Percentiles rank a stretch among this genome's conserved stretches.
These are phyloP conservation scores for Mastomys natalensis DNA, from an alignment of 2,113 vertebrate species.

Conservation along the genomic window DNA sequence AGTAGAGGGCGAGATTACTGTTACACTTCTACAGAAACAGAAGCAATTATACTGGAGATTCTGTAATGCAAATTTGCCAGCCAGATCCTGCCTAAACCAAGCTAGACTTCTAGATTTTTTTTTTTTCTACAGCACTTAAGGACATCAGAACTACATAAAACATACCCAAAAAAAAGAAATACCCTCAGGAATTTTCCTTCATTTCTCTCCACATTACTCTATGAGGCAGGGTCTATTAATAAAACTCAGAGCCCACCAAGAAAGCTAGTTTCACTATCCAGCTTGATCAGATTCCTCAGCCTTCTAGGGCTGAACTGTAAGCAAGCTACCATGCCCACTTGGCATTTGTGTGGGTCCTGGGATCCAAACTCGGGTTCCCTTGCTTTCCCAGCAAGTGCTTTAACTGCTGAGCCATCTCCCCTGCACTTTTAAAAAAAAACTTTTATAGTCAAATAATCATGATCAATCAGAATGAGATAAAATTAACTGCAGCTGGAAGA, in stretches of 20 bases:
- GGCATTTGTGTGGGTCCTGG: not conserved
- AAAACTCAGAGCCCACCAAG: not conserved
- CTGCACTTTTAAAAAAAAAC: not conserved
- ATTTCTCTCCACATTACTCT: too few species aligned
- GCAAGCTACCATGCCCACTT: not conserved
- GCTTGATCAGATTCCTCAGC: not conserved
- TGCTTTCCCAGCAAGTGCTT: too few species aligned
- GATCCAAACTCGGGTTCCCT: not conserved
- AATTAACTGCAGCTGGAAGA: constrained; percentile 61
- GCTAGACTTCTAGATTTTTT: not conserved
- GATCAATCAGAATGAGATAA: constrained; percentile 58
- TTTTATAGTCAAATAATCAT: constrained; percentile 53
- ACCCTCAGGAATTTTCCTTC: too few species aligned
- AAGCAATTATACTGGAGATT: constrained; percentile 7
- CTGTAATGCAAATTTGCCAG: not conserved
- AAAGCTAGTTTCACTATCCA: not conserved
- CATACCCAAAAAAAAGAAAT: not conserved
- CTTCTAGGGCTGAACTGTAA: not conserved
- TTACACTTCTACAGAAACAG: constrained; percentile 20
- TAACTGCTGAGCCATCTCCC: not conserved
- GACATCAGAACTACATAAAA: constrained; percentile 10
- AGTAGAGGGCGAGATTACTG: not conserved
- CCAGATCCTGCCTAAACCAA: not conserved
- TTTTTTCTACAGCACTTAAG: constrained; percentile 40
- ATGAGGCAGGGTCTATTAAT: not conserved